These are phyloP conservation scores for Tetraneura akinire DNA, from an alignment of 1,140 invertebrate genomes.

Conservation along the genomic window DNA sequence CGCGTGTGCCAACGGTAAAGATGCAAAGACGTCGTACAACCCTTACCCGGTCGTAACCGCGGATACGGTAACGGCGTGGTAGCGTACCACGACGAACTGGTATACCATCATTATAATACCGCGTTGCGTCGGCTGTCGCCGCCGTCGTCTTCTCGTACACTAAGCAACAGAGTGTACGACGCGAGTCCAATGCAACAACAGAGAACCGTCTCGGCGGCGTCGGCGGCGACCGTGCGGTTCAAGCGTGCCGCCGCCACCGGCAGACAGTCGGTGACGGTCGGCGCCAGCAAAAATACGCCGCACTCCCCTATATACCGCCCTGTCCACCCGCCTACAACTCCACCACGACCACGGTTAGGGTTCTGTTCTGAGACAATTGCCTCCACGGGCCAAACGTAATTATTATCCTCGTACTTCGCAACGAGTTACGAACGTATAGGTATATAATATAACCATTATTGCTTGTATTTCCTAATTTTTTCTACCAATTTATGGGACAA, in stretches of 20 bases:
- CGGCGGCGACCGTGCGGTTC: neutral
- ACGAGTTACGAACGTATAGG: too few species aligned
- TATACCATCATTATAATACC: constrained; percentile 23
- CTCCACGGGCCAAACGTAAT: too few species aligned
- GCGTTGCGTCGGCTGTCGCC: neutral
- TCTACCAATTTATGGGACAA: too few species aligned
- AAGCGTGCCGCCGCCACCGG: constrained; percentile 2
- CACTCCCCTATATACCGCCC: neutral
- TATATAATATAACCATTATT: too few species aligned
- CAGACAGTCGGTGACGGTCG: constrained; percentile 25
- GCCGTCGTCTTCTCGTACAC: constrained; percentile 34
- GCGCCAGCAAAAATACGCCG: constrained; percentile 26
- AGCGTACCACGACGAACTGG: constrained; percentile 44
- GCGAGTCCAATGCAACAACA: constrained; percentile 15
- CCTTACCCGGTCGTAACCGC: neutral
- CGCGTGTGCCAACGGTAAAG: neutral
- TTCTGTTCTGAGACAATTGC: too few species aligned
- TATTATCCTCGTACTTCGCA: too few species aligned
- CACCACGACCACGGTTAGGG: neutral
- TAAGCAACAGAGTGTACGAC: constrained; percentile 42
- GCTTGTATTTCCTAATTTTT: too few species aligned
- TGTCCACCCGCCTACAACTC: fast-evolving
- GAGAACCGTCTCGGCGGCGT: neutral
- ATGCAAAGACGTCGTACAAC: neutral
- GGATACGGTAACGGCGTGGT: constrained; percentile 25